Base-by-base conservation (phyloP, 2,797 vertebrate species). In the Vipera latastei region DNA sequence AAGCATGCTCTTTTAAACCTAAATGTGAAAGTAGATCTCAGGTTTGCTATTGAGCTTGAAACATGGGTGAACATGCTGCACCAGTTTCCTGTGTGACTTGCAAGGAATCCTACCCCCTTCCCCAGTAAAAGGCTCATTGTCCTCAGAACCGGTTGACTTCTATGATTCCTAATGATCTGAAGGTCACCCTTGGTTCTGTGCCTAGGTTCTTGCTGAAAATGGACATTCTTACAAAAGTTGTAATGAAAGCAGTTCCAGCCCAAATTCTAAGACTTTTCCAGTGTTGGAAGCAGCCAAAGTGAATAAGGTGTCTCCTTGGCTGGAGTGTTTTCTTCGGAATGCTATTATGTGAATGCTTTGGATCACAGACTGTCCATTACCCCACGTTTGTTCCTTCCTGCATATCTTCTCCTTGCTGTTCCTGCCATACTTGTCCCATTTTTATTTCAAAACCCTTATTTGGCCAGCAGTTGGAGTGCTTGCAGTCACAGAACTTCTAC, bases 1-100 rank as follows among this genome's bases (percentile, higher is more conserved):
- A 89, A 93, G 91, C 89, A 60, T 86, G 38, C 73, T 92, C 73
- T 88, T 92, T 91, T 60, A 53, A 90, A 53, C 53, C 60, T 85
- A 61, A 89, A 65, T 88, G 88, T 88, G 73, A 83, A 83, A 89
- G 20, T 92, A 56, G 88, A 92, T 87, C 86, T 92, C 60, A 44
- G 51, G 60, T 93, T 93, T 78, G 48, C 12, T 59, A 78, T n/a
- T 83, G 44, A 89, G 59, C 88, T 89, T 93, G 91, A 88, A 90
- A 90, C 90, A 56, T 56, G 38, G 25, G 59, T 38, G 25, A 2
- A 25, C 65, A 69, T 87, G 90, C 86, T 90, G 83, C 57, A 88
- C 18, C 88, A n/a, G 51, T 57, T 91, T 90, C 28, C 20, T 25
- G 48, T 85, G 69, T 69, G 57, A 91, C 65, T 91, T 55, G 20